Percentiles rank a stretch among this genome's conserved stretches.
Evolutionary conservation across 35 echinoderm and acorn worm species (phyloP).

Genomic region (Acanthaster planci): DNA sequence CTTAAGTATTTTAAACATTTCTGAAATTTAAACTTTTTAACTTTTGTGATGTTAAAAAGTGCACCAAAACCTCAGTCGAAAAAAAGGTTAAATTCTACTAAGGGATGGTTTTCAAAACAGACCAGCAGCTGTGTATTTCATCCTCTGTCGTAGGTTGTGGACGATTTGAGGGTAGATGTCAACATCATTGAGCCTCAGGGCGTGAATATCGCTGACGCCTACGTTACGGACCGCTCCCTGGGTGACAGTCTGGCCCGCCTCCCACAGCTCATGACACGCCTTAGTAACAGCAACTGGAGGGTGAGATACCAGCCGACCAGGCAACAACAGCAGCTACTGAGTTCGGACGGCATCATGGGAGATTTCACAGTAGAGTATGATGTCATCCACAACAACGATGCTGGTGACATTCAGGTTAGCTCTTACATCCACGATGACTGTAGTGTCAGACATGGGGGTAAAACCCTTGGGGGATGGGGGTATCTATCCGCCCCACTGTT

Average conservation of each 20-base stretch:
- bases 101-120: not conserved
- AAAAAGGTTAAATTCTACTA: not conserved
- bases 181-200: conserved; percentile 83
- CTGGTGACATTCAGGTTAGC: conserved; percentile 84
- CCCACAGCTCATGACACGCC: conserved; percentile 34
- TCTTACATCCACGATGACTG: no score
- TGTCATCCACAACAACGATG: conserved; percentile 65
- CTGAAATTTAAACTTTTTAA: no score
- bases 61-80: no score
- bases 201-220: conserved; percentile 25
- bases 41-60: no score
- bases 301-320: conserved; percentile 48
- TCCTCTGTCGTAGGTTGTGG: conserved; percentile 61
- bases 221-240: conserved; percentile 46
- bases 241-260: conserved; percentile 39
- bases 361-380: conserved; percentile 90
- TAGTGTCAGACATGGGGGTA: no score
- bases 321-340: conserved; percentile 51
- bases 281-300: conserved; percentile 41
- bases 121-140: not conserved
- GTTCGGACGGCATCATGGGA: conserved; percentile 66
- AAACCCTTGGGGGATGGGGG: no score
- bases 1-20: no score
- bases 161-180: conserved; percentile 61
- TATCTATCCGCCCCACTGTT: no score